Evolutionary conservation across 1,140 invertebrate genomes (phyloP), one percentile per base, ranked within the genome.

Genomic region (Thrips palmi): DNA sequence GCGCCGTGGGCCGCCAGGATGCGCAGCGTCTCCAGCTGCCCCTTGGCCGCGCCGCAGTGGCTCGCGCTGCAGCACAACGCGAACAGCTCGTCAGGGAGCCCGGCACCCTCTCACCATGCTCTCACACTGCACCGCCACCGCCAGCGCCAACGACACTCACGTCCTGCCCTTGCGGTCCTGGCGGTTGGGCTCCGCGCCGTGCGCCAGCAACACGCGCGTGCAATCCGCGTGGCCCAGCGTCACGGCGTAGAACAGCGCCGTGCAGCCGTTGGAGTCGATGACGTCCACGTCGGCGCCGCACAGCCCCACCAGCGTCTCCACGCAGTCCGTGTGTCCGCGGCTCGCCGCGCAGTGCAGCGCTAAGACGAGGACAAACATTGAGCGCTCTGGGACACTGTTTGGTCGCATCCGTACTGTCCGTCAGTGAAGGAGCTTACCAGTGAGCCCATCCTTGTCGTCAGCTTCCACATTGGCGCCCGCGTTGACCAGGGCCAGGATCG

Each of bases 291-390:
- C 72, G 2, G 83, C 78, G 1, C 82, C 82, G 49, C 86, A 92
- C 0, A 92, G 60, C n/a, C 77, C 80, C 0, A 97, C 68, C 20
- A 97, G 59, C 2, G 78, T 80, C 45, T 96, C 87, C 20, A 97
- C 64, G 52, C 89, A 93, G 48, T 91, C 80, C 0, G 78, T 78
- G 54, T 97, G 88, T 3, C 94, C 94, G 40, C 92, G 64, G 11
- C 86, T 92, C 0, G 92, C 87, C 0, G 92, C 92, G 60, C 92
- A 97, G 53, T 97, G 93, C 12, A 97, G 57, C 0, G 88, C 89
- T 56, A 50, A 25, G 53, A 53, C 12, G 4, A 37, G 11, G 32
- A 40, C 10, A 27, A 27, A 27, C 10, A 27, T 27, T 10, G 25
- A 27, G n/a, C 25, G 10, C 25, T n/a, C 25, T 10, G n/a, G n/a